phyloP scores from a whole-genome alignment of 2,113 vertebrate genomes.

The Misgurnus anguillicaudatus region DNA sequence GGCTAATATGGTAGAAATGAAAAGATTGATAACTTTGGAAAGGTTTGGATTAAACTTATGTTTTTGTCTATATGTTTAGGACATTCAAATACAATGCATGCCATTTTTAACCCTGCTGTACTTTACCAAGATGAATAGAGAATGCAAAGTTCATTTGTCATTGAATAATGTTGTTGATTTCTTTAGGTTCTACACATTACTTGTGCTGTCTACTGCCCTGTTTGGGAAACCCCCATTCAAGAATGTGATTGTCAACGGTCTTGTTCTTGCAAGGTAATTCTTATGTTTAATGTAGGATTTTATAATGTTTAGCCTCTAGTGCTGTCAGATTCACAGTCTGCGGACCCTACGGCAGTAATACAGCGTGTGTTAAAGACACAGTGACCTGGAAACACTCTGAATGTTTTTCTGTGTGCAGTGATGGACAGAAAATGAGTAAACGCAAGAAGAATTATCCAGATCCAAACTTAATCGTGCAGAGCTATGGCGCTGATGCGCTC shows the following conservation, averaged over 20 bases:
- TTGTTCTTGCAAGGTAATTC: slow-evolving; percentile 90
- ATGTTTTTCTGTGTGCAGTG: slow-evolving; percentile 72
- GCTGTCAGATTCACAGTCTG: slow-evolving; percentile 31
- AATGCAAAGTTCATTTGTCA: neutral
- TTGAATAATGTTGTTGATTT: neutral
- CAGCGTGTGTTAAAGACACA: slow-evolving; percentile 35
- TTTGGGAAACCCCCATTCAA: slow-evolving; percentile 96
- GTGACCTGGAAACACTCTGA: slow-evolving; percentile 69
- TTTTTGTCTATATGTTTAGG: too few species aligned
- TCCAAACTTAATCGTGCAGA: slow-evolving; percentile 82
- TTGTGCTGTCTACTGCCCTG: slow-evolving; percentile 93
- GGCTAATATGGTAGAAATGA: too few species aligned
- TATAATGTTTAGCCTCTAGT: slow-evolving; percentile 26
- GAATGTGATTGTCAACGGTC: slow-evolving; percentile 96
- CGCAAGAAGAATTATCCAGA: slow-evolving; percentile 99
- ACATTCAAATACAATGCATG: too few species aligned
- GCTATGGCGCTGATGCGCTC: slow-evolving; percentile 92
- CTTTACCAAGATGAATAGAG: too few species aligned
- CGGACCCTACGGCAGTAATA: slow-evolving; percentile 55
- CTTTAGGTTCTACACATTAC: slow-evolving; percentile 92
- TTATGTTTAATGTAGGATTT: neutral
- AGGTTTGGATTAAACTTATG: too few species aligned
- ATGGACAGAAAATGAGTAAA: slow-evolving; percentile 99
- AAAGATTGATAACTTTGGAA: too few species aligned
- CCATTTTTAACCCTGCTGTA: too few species aligned